A percentile compares a stretch with the other conserved stretches of the same genome.
Conservation (phyloP, 1,140 invertebrate genomes). For the Anastrepha obliqua region DNA sequence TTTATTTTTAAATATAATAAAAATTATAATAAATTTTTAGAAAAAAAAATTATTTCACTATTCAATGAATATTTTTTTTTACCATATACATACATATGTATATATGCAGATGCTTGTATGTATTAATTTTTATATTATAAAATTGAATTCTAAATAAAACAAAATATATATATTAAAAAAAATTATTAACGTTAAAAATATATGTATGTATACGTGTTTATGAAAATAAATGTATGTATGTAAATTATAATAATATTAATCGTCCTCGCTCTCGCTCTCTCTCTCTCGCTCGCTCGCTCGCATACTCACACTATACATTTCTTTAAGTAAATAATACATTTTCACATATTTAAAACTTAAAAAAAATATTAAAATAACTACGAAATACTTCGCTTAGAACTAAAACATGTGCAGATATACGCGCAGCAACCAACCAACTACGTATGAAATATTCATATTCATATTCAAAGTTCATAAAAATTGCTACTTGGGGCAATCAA, state of each 20-base stretch:
- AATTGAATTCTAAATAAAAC: constrained; percentile 31
- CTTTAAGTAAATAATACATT: constrained; percentile 15
- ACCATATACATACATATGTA: not conserved
- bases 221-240: constrained; percentile 12
- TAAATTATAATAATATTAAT: not conserved
- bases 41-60: constrained; percentile 38
- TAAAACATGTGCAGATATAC: not conserved
- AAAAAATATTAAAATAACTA: constrained; percentile 3
- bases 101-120: not conserved
- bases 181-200: constrained; percentile 13
- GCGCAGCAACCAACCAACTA: too few relatives aligned
- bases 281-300: not conserved
- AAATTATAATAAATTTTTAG: not conserved
- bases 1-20: constrained; percentile 39
- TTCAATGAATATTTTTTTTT: constrained; percentile 29
- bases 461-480: not conserved
- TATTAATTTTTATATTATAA: not conserved
- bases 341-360: constrained; percentile 6
- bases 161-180: constrained; percentile 13
- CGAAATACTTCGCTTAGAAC: constrained; percentile 14
- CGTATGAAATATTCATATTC: not conserved
- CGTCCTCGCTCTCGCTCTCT: not conserved
- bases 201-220: not conserved
- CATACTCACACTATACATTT: not conserved
- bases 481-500: not conserved